phyloP scores from a whole-genome alignment of 2,888 invertebrate genomes.

The Apamea monoglypha region DNA sequence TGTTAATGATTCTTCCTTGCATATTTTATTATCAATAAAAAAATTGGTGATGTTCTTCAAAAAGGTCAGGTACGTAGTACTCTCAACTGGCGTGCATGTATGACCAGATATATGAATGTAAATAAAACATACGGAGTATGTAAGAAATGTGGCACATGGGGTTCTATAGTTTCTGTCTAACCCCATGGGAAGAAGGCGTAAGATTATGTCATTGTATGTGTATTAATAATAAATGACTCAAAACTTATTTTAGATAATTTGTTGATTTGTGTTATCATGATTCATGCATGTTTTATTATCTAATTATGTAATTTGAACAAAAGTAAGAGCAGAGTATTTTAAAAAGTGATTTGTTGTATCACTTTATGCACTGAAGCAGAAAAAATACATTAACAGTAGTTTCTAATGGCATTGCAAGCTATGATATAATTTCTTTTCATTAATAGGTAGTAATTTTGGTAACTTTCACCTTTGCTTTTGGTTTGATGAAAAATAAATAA shows the following conservation, averaged over 20 bases:
- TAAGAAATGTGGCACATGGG: background rate
- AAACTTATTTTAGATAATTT: background rate
- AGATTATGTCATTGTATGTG: no score
- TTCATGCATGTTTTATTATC: background rate
- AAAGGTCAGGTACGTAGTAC: background rate
- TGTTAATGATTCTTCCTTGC: background rate
- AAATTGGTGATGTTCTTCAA: background rate
- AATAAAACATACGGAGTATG: background rate
- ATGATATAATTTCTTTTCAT: background rate
- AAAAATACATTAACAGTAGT: background rate
- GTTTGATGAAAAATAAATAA: background rate
- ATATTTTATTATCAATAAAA: background rate
- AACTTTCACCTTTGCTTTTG: constrained; percentile 35
- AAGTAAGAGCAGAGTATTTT: background rate
- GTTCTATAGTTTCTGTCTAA: background rate
- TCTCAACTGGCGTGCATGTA: background rate
- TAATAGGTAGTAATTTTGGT: background rate
- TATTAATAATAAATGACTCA: background rate
- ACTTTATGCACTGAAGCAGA: background rate
- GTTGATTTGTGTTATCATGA: constrained; percentile 4
- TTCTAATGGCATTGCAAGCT: constrained; percentile 1
- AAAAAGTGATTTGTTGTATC: background rate
- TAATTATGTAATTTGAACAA: background rate
- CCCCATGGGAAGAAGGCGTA: background rate
- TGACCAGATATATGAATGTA: background rate